Base-by-base conservation (phyloP, 2,797 vertebrate species). In the Helostoma temminkii region DNA sequence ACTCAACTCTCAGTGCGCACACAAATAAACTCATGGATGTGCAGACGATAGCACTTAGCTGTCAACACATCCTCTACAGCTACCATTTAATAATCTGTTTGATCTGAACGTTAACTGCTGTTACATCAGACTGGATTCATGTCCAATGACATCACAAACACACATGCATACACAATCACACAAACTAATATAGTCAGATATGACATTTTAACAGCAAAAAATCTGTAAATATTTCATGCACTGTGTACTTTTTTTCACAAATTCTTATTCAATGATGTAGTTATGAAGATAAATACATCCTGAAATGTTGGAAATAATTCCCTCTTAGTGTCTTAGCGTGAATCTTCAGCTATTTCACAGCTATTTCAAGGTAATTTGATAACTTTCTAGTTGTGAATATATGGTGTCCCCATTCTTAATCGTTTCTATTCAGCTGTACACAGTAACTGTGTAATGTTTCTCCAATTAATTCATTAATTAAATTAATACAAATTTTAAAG, bases 51-150 rank as follows among this genome's bases (percentile, higher is more conserved):
- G 4, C 39, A 25, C 2, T 26, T 15, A 57, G 55, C 21, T 59
- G 46, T 71, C 55, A 54, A 61, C 59, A 3, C 14, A 68, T 67
- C 52, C 65, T 82, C 71, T 68, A 19, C 32, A 60, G 66, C 41
- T 28, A 58, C 78, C 53, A 71, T 84, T 60, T 52, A 60, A 74
- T n/a, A 85, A 59, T 85, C 74, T 74, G 74, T 80, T 82, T 80
- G 76, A 84, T 83, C 30, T 79, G 67, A 56, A 65, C 36, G 60
- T 79, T 65, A 82, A 72, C 66, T 59, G 39, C 56, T 59, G 71
- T 83, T 86, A 59, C 82, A 85, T 83, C 80, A 86, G 72, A 66
- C 50, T 22, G 1, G 0, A 54, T 67, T 26, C 37, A 59, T 52
- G 43, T 75, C n/a, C 66, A 69, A 65, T 74, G 67, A 52, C 42